Evolutionary conservation across 2,797 vertebrate species (phyloP).

Genomic region (Gephyroberyx darwinii): DNA sequence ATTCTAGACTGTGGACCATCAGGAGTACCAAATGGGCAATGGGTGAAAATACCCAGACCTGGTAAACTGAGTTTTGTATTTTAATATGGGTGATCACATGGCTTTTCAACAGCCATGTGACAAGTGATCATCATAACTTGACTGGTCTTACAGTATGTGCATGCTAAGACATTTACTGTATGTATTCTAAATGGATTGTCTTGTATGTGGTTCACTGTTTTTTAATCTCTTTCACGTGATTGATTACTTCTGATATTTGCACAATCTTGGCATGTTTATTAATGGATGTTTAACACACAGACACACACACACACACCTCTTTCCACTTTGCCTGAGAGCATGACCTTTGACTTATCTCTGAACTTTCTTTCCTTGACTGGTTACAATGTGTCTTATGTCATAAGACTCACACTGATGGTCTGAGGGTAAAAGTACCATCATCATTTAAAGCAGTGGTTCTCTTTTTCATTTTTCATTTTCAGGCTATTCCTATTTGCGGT

Average conservation of each 20-base stretch:
- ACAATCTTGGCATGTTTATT: neutral
- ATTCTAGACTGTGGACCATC: slow-evolving; percentile 73
- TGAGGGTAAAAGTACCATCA: too few species aligned
- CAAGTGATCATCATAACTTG: neutral
- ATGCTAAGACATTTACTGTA: neutral
- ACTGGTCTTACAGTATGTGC: neutral
- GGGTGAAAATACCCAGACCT: slow-evolving; percentile 75
- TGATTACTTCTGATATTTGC: neutral
- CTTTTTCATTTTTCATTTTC: neutral
- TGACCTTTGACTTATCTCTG: neutral
- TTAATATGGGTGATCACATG: neutral
- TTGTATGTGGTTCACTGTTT: too few species aligned
- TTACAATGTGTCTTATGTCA: too few species aligned
- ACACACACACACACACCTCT: neutral
- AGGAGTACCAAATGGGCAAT: slow-evolving; percentile 70
- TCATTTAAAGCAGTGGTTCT: too few species aligned
- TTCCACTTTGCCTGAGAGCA: neutral
- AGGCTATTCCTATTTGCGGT: neutral
- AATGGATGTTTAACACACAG: slow-evolving; percentile 2
- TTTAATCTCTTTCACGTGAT: neutral
- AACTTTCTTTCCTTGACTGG: too few species aligned
- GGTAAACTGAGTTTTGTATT: slow-evolving; percentile 55
- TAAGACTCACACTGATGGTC: too few species aligned
- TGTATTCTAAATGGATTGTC: neutral
- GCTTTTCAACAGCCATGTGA: neutral